Percentiles rank a stretch among this genome's conserved stretches.
phyloP scores from a whole-genome alignment of 2,113 vertebrate species.

The Thomomys bottae region DNA sequence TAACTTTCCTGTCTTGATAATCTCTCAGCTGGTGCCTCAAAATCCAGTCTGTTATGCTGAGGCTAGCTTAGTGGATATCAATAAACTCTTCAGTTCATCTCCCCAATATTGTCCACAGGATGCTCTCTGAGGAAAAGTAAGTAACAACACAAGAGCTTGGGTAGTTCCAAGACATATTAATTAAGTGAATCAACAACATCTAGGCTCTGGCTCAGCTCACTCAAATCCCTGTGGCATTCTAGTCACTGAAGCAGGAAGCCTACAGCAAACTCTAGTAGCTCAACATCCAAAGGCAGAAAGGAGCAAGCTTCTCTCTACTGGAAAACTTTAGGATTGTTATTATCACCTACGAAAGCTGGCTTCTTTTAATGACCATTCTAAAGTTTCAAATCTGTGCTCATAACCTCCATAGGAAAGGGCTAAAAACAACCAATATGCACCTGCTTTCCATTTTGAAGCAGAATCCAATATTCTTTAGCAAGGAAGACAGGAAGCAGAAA shows the following conservation, averaged over 20 bases:
- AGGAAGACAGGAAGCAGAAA: neutral
- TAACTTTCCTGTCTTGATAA: neutral
- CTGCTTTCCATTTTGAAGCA: neutral
- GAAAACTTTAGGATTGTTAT: neutral
- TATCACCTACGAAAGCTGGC: neutral
- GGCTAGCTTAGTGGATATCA: neutral
- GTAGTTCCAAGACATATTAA: neutral
- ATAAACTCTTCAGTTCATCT: neutral
- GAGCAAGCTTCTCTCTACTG: neutral
- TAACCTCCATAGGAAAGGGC: neutral
- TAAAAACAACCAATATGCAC: no score
- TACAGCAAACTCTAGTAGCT: neutral
- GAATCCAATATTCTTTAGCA: constrained; percentile 16
- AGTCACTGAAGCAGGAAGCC: neutral
- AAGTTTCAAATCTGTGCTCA: neutral
- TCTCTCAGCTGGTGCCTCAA: neutral
- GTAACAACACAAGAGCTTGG: neutral
- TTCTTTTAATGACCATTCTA: neutral
- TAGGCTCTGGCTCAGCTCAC: neutral
- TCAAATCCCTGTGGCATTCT: neutral
- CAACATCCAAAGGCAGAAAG: neutral
- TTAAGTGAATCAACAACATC: neutral
- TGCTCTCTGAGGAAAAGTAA: neutral
- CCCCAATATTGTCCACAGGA: neutral
- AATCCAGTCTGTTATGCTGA: neutral